These are phyloP conservation scores for Venustaconcha ellipsiformis DNA, from an alignment of 1,140 invertebrate species.

Conservation along the genomic window DNA sequence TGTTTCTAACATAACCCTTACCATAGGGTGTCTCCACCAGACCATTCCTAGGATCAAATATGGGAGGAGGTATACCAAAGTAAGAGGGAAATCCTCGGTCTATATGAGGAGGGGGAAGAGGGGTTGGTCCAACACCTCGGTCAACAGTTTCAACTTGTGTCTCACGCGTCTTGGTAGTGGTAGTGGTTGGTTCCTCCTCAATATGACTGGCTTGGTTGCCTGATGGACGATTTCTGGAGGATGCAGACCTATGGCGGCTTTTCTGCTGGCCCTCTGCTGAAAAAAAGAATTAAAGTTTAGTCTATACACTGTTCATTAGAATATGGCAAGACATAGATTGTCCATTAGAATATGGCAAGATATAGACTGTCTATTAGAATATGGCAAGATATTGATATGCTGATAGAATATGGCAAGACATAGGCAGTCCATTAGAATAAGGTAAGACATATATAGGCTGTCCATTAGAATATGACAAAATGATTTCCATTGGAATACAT, in stretches of 20 bases:
- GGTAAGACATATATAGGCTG: no score
- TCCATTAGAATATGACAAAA: no score
- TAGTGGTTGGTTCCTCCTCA: constrained; percentile 51
- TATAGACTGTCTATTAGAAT: no score
- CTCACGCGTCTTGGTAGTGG: constrained; percentile 26
- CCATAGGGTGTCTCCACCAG: constrained; percentile 56
- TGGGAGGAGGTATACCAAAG: constrained; percentile 40
- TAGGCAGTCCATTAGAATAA: no score
- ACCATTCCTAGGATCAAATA: constrained; percentile 52
- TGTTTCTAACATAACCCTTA: constrained; percentile 21
- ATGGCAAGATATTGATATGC: no score
- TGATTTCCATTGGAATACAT: no score
- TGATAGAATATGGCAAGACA: no score
- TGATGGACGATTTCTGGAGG: constrained; percentile 16
- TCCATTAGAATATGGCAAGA: no score
- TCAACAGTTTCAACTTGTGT: constrained; percentile 57
- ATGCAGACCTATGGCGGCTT: constrained; percentile 2
- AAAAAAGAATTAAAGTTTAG: constrained; percentile 2
- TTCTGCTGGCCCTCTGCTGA: constrained; percentile 24
- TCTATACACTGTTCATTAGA: no score
- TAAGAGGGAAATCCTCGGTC: constrained; percentile 35
- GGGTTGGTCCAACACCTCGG: constrained; percentile 60
- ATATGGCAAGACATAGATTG: no score
- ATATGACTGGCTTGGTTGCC: constrained; percentile 29
- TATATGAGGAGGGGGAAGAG: constrained; percentile 44